Percentiles rank a stretch among this genome's conserved stretches.
Evolutionary conservation across 2,113 vertebrate species (phyloP).

Genomic region (Myrmecophaga tridactyla): DNA sequence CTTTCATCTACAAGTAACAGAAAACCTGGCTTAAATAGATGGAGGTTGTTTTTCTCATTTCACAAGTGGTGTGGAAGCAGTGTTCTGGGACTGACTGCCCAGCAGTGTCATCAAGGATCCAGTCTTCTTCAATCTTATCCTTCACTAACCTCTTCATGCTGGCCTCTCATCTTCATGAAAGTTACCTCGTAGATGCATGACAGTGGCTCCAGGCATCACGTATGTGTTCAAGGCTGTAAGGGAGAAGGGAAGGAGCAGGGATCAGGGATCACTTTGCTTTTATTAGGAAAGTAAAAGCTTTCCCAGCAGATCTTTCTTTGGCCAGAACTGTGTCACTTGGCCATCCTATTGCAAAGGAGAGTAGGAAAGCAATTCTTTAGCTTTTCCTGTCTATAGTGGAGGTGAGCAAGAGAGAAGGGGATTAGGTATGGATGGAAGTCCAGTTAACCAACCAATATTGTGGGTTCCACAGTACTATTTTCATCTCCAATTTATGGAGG

Average conservation of each 20-base stretch:
- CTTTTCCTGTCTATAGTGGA: neutral
- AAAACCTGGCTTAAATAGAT: neutral
- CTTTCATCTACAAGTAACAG: neutral
- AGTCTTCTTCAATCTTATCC: neutral
- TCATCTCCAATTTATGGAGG: neutral
- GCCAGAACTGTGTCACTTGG: neutral
- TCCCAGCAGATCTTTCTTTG: neutral
- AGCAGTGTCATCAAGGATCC: too few species aligned
- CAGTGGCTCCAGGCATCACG: neutral
- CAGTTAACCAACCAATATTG: neutral
- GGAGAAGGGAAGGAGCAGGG: neutral
- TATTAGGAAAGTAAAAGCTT: neutral
- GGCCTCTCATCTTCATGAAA: neutral
- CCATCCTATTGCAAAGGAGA: neutral
- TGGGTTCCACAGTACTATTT: neutral
- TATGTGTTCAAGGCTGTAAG: neutral
- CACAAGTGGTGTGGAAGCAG: neutral
- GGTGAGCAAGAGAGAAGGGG: neutral
- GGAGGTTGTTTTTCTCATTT: neutral
- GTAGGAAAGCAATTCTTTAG: neutral
- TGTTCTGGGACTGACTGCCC: neutral
- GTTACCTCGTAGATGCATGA: neutral
- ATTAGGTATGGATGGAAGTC: neutral
- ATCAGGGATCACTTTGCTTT: neutral
- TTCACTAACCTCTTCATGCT: neutral